Percentiles rank a stretch among this genome's conserved stretches.
These are phyloP conservation scores for Deilephila porcellus DNA, from an alignment of 2,888 invertebrate species.

Conservation along the genomic window DNA sequence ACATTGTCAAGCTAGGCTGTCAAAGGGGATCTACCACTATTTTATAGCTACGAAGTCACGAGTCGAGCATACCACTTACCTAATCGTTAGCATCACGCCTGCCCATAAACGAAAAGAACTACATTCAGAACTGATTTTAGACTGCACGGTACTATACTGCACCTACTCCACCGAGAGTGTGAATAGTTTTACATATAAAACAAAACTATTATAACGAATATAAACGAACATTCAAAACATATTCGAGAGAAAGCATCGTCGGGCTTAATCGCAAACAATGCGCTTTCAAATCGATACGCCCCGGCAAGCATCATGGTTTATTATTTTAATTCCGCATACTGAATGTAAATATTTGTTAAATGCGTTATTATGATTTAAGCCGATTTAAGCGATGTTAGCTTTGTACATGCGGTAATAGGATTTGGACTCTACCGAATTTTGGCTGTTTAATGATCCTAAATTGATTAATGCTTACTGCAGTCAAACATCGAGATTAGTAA, in stretches of 20 bases:
- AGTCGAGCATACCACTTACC: too few relatives aligned
- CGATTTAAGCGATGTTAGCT: constrained; percentile 10
- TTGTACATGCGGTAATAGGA: not conserved
- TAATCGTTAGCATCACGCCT: too few relatives aligned
- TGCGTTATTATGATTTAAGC: constrained; percentile 14
- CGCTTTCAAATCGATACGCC: not conserved
- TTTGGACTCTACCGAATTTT: not conserved
- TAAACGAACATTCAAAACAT: not conserved
- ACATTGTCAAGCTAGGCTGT: too few relatives aligned
- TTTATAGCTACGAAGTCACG: too few relatives aligned
- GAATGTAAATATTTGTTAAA: constrained; percentile 1
- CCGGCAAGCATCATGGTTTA: not conserved
- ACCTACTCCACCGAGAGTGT: too few relatives aligned
- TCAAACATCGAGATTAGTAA: not conserved
- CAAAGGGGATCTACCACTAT: too few relatives aligned
- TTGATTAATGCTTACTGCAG: constrained; percentile 4
- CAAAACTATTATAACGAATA: not conserved
- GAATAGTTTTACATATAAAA: not conserved
- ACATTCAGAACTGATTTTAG: too few relatives aligned
- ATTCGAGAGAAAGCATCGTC: not conserved
- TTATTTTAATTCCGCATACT: not conserved
- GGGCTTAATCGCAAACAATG: not conserved
- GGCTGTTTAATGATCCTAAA: not conserved
- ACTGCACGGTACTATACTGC: too few relatives aligned
- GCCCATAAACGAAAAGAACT: too few relatives aligned